phyloP scores from a whole-genome alignment of 37 sponge, comb jelly and placozoan genomes.

The Dysidea cf. avara region DNA sequence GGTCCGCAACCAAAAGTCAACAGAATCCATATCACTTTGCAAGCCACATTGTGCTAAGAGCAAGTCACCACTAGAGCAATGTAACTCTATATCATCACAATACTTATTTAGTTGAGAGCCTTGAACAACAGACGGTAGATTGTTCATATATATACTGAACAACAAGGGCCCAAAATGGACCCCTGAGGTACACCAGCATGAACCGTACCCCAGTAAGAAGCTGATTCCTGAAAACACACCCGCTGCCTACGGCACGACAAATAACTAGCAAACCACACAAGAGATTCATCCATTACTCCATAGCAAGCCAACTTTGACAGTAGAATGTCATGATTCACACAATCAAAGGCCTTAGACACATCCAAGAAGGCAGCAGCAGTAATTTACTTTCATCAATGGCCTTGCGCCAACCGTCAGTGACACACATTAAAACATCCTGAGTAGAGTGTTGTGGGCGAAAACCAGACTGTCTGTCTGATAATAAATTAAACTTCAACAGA shows the following conservation, averaged over 20 bases:
- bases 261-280: slow-evolving; percentile 29
- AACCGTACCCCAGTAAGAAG: slow-evolving; percentile 8
- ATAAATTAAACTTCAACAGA: background rate
- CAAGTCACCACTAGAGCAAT: too few relatives aligned
- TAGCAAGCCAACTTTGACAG: slow-evolving; percentile 22
- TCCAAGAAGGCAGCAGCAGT: slow-evolving; percentile 27
- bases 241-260: slow-evolving; percentile 17
- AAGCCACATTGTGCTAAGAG: too few relatives aligned
- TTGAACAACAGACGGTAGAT: slow-evolving; percentile 12
- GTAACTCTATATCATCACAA: slow-evolving; percentile 32
- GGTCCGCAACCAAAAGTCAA: too few relatives aligned
- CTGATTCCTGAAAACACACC: slow-evolving; percentile 7
- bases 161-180: slow-evolving; percentile 38
- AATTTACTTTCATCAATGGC: slow-evolving; percentile 29
- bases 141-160: slow-evolving; percentile 32
- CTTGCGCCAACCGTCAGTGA: slow-evolving; percentile 31
- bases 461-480: background rate
- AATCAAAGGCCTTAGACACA: slow-evolving; percentile 34
- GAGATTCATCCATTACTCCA: slow-evolving; percentile 13
- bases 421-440: slow-evolving; percentile 28
- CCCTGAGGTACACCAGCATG: slow-evolving; percentile 39
- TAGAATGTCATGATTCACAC: slow-evolving; percentile 20
- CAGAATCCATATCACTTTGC: too few relatives aligned
- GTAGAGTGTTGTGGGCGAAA: slow-evolving; percentile 6
- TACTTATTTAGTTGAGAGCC: slow-evolving; percentile 2